A percentile compares a stretch with the other conserved stretches of the same genome.
Conservation (phyloP, 2,888 invertebrate species). For the Coecobrya sp. region DNA sequence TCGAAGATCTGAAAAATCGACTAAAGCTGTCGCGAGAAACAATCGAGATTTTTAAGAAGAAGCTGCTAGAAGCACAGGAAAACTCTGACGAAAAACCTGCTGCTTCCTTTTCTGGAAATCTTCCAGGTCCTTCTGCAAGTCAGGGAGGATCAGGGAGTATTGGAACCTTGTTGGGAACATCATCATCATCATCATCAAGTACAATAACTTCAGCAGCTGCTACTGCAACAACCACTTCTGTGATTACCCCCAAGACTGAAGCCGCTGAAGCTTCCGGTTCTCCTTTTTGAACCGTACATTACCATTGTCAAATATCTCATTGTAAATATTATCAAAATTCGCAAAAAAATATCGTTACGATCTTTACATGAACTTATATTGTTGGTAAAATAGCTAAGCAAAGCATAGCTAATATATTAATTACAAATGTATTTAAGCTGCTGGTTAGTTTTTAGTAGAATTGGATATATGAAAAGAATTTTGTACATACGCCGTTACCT, state of each 20-base stretch:
- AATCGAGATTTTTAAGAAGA: conserved; percentile 89
- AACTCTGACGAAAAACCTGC: not conserved
- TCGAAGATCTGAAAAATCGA: conserved; percentile 94
- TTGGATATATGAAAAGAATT: too few species aligned
- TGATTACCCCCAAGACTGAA: conserved; percentile 8
- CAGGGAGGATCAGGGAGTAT: not conserved
- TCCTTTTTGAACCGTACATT: not conserved
- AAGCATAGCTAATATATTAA: too few species aligned
- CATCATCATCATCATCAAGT: not conserved
- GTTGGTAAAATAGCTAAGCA: too few species aligned
- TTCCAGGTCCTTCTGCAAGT: conserved; percentile 9
- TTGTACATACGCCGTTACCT: too few species aligned
- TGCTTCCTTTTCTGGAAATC: not conserved
- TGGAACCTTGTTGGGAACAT: not conserved
- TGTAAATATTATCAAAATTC: too few species aligned
- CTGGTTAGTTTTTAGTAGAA: too few species aligned
- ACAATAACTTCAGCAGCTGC: not conserved
- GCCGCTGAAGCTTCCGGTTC: not conserved
- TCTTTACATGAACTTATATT: too few species aligned
- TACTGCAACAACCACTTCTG: not conserved
- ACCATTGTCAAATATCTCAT: not conserved
- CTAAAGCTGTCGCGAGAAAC: conserved; percentile 95
- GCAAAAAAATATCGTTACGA: too few species aligned
- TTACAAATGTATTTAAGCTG: too few species aligned
- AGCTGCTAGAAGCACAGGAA: conserved; percentile 82